phyloP scores from a whole-genome alignment of 2,888 invertebrate genomes.

The Andrena marginata region DNA sequence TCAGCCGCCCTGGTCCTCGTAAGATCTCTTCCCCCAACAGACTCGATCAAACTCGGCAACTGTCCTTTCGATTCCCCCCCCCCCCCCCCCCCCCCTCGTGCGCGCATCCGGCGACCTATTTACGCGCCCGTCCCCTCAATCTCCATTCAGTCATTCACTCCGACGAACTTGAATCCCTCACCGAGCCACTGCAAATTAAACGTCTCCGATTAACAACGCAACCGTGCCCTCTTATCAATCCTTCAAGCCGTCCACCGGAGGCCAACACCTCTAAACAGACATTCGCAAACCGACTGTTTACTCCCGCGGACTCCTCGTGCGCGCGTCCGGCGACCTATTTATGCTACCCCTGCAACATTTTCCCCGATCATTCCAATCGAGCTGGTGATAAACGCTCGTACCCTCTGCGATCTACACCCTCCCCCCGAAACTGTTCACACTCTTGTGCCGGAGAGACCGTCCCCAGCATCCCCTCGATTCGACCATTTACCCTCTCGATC shows the following conservation, averaged over 20 bases:
- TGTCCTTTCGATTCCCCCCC: slow-evolving; percentile 8
- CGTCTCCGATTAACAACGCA: not conserved
- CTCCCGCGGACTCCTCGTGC: not conserved
- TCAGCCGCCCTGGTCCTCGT: not conserved
- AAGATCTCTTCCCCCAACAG: too few species aligned
- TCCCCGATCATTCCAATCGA: not conserved
- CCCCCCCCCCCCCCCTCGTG: not conserved
- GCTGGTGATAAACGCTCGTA: too few species aligned
- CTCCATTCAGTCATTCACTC: slow-evolving; percentile 31
- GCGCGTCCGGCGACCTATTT: not conserved
- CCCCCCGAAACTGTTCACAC: too few species aligned
- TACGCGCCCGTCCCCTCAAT: not conserved
- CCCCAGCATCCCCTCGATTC: not conserved
- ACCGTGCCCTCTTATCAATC: not conserved
- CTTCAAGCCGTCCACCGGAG: not conserved
- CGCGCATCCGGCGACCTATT: not conserved
- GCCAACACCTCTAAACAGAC: not conserved
- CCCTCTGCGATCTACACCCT: too few species aligned
- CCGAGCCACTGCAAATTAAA: too few species aligned
- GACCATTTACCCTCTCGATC: not conserved
- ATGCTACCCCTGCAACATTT: not conserved
- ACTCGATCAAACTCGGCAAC: not conserved
- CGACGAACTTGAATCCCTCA: not conserved
- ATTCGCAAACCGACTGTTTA: not conserved
- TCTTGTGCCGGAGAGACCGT: too few species aligned